Percentiles rank a stretch among this genome's conserved stretches.
Evolutionary conservation across 2,888 invertebrate species (phyloP).

Genomic region (Conomelus anceps): DNA sequence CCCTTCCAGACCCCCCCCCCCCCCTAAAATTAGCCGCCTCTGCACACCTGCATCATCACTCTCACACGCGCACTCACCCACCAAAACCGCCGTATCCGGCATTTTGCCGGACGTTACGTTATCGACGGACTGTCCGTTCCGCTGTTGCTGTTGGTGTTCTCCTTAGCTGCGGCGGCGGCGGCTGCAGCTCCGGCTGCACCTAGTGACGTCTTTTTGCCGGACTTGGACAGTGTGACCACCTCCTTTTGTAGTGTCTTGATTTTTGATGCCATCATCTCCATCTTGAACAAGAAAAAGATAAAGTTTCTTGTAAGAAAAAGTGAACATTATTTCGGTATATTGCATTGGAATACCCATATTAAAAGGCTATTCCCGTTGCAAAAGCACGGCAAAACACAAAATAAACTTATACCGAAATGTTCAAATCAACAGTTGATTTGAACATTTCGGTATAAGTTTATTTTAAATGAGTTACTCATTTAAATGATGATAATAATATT

Average conservation of each 20-base stretch:
- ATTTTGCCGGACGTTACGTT: conserved; percentile 19
- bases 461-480: too few relatives aligned
- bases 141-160: conserved; percentile 60
- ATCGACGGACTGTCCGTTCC: conserved; percentile 68
- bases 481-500: too few relatives aligned
- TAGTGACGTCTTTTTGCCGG: conserved; percentile 52
- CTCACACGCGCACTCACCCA: neutral
- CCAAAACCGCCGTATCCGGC: too few relatives aligned
- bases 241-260: conserved; percentile 77
- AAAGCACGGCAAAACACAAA: too few relatives aligned
- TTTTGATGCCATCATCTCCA: conserved; percentile 52
- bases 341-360: too few relatives aligned
- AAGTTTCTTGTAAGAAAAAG: neutral
- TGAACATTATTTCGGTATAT: too few relatives aligned
- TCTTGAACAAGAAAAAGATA: neutral
- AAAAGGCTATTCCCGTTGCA: too few relatives aligned
- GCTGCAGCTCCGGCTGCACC: conserved; percentile 32
- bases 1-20: neutral
- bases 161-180: conserved; percentile 46
- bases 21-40: neutral
- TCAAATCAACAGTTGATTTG: too few relatives aligned
- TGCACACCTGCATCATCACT: neutral
- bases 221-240: conserved; percentile 75
- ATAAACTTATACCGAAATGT: too few relatives aligned
- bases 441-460: too few relatives aligned